These are phyloP conservation scores for Drosophila birchii DNA, from an alignment of 2,888 invertebrate species.

Conservation along the genomic window DNA sequence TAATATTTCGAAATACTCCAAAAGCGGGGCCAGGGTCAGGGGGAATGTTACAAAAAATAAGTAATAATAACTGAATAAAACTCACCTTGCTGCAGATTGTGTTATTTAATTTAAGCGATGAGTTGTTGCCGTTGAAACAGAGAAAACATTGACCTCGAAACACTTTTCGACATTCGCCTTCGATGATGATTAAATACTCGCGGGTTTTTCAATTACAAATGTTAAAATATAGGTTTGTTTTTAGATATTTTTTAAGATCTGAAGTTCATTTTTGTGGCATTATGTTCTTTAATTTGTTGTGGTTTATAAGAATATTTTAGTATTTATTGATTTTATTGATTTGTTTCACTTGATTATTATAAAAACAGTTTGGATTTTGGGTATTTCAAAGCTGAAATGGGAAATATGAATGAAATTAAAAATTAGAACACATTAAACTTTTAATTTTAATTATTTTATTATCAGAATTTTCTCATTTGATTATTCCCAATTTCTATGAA, in stretches of 20 bases:
- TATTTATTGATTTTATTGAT: background rate
- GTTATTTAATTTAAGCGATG: slow-evolving; percentile 32
- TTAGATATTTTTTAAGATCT: slow-evolving; percentile 6
- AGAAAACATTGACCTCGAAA: slow-evolving; percentile 61
- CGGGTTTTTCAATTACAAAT: slow-evolving; percentile 23
- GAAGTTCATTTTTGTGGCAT: background rate
- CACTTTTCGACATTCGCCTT: slow-evolving; percentile 48
- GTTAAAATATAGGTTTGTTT: slow-evolving; percentile 15
- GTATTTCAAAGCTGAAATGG: background rate
- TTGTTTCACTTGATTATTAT: background rate
- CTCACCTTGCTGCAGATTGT: slow-evolving; percentile 37
- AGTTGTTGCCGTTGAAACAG: slow-evolving; percentile 29
- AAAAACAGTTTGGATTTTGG: slow-evolving; percentile 1
- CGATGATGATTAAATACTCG: slow-evolving; percentile 27
- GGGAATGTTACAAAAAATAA: slow-evolving; percentile 33
- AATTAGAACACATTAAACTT: background rate
- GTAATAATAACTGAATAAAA: slow-evolving; percentile 16
- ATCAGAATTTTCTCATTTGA: background rate
- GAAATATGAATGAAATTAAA: no score
- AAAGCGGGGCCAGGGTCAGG: slow-evolving; percentile 41
- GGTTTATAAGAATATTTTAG: slow-evolving; percentile 12
- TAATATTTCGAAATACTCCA: slow-evolving; percentile 24
- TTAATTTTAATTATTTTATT: background rate
- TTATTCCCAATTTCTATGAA: background rate
- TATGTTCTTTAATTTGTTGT: background rate